Base-by-base conservation (phyloP, 2,888 invertebrate species). In the Leptinotarsa haldemani region DNA sequence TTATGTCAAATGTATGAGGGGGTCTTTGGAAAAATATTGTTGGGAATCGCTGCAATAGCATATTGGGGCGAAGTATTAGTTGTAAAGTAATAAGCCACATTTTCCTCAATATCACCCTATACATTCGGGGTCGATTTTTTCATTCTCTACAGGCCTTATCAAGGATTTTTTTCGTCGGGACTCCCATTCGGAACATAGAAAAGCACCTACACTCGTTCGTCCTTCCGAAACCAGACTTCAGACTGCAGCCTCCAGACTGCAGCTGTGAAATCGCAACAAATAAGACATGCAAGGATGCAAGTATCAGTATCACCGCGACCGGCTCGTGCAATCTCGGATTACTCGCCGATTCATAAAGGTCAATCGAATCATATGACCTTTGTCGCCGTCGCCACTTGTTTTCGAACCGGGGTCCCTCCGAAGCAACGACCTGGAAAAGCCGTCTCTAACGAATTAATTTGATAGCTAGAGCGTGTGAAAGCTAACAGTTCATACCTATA, bases 281-380 rank as follows among this genome's bases (percentile, higher is more conserved):
- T 13, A 20, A 20, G 20, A 56, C 18, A 18, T 56, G 56, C 4
- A 56, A 13, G 56, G 12, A 12, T 56, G 56, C 1, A 56, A 13
- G 56, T 22, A 56, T 56, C 56, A 22, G 20, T 56, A 22, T 56
- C 22, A 22, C 56, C 15, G 22, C 22, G 56, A 56, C 22, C 56
- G 22, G 20, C 4, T 22, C 22, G 20, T 22, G 56, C 12, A 13
- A 56, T 56, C 56, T 22, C 22, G 56, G 56, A 56, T 56, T 56
- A 56, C 20, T 4, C 56, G 56, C 56, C 56, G 20, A 50, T 20
- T 56, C 20, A 56, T 56, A 18, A 56, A 56, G 56, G 56, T 56
- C 56, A 20, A 56, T 20, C 56, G 22, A 20, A 20, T 18, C 56
- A 13, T 20, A 22, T 56, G 56, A 56, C 56, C 56, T 56, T 56